Evolutionary conservation across 2,888 invertebrate species (phyloP).

Genomic region (Apamea epomidion): DNA sequence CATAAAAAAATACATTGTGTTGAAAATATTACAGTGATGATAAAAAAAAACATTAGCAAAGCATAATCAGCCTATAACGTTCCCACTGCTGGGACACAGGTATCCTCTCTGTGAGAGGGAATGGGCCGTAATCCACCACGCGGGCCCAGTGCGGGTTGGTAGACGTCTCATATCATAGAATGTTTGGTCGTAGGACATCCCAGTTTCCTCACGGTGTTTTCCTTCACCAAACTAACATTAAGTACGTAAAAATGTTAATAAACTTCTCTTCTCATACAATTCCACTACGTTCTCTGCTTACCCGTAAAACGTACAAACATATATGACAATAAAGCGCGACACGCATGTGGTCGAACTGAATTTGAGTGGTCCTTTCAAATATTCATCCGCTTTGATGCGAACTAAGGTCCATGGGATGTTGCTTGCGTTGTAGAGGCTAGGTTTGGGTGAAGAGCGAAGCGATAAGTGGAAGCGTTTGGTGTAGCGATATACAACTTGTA

Average conservation of each 20-base stretch:
- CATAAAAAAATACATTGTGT: no score
- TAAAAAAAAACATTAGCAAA: neutral
- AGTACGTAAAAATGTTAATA: neutral
- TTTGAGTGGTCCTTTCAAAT: conserved; percentile 69
- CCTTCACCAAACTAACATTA: neutral
- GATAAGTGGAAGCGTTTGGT: no score
- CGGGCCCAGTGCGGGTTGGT: neutral
- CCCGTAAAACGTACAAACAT: conserved; percentile 42
- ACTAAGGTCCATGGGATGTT: conserved; percentile 58
- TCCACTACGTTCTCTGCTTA: conserved; percentile 3
- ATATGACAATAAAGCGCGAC: conserved; percentile 30
- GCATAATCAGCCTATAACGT: no score
- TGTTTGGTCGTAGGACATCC: neutral
- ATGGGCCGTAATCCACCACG: neutral
- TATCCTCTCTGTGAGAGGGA: no score
- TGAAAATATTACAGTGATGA: no score
- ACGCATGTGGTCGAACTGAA: conserved; percentile 62
- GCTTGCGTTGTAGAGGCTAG: conserved; percentile 4
- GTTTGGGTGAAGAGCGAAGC: neutral
- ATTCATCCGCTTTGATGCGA: conserved; percentile 68
- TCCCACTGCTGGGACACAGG: no score
- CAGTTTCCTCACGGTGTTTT: neutral
- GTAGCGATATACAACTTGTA: neutral
- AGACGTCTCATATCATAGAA: neutral
- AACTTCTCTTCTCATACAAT: no score